Evolutionary conservation across 1,140 invertebrate species (phyloP), one percentile per base, ranked within the genome.

Genomic region (Drosophila obscura): DNA sequence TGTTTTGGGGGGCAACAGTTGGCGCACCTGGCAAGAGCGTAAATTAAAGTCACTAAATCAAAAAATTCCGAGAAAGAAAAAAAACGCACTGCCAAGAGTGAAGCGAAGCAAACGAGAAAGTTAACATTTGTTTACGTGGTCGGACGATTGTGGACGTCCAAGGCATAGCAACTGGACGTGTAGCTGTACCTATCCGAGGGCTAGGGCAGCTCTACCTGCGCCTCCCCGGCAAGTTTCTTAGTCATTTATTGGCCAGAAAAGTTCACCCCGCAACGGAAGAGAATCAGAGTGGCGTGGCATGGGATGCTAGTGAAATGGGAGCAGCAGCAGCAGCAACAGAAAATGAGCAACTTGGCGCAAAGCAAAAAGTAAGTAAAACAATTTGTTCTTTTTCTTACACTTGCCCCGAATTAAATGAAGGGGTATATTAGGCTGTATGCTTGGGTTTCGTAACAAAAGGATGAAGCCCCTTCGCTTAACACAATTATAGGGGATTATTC

Each of bases 31-130:
- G 81, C 76, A 73, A 80, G 82, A 69, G 87, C 87, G 79, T 80
- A 90, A 90, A 90, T 90, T 90, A 90, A 90, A 90, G 87, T 90
- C 82, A 90, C 87, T 90, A 90, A 90, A 87, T 90, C 87, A 87
- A 89, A 88, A 88, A 89, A 88, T 74, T 80, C 73, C 68, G 55
- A 67, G 60, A 77, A 79, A 62, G 57, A 79, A n/a, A 68, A 69
- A 8, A 62, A 52, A 45, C 24, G 49, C 46, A 61, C 46, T 51
- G 24, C 2, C 28, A 22, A 52, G 62, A 73, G 68, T 63, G 77
- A 77, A 81, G 75, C 76, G 72, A 72, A 64, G 81, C 81, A 62
- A 84, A 73, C 69, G 74, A 80, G 69, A 88, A 88, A 88, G 83
- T 88, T 88, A 88, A 88, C 83, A 88, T 88, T 88, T 88, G 83